Evolutionary conservation across 2,888 invertebrate genomes (phyloP), one percentile per base, ranked within the genome.

Genomic region (Exephanes ischioxanthus): DNA sequence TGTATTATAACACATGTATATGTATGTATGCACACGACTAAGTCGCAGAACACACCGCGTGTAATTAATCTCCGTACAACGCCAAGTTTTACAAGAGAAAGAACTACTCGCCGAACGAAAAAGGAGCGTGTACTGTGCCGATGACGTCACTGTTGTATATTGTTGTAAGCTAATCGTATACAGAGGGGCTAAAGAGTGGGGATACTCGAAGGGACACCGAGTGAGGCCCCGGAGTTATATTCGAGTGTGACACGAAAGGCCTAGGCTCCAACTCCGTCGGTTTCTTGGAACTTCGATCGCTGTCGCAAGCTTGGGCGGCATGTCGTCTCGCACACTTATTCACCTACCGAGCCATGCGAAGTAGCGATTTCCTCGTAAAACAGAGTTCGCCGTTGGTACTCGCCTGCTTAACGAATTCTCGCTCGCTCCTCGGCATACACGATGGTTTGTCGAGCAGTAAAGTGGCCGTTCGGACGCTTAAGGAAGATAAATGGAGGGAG

Each of bases 21-120:
- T 19, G n/a, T 53, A 6, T 19, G 7, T 19, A 7, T n/a, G 19
- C 6, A 19, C 14, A 53, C 48, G 26, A 37, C 61, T 61, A 45
- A 37, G 22, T 55, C 66, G 33, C n/a, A 30, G 51, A 51, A 67
- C 41, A n/a, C 51, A 53, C 73, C 51, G 11, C 30, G 73, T 73
- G 78, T n/a, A 61, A 80, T 84, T 73, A 81, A 77, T 80, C 80
- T 75, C 75, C 55, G 76, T 68, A 19, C 7, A 55, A 53, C 30
- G 66, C 22, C 9, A 33, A 66, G 33, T 45, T 14, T 45, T 22
- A 51, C 33, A 33, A 33, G 19, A 51, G 19, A 41, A 55, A 67
- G 66, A 26, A 48, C 72, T 70, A 48, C 26, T 63, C 6, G 30
- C 16, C 26, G 45, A 51, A 48, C n/a, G 51, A 61, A 79, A 37